A percentile compares a stretch with the other conserved stretches of the same genome.
phyloP scores from a whole-genome alignment of 2,888 invertebrate species.

The Mesochorus sp. region DNA sequence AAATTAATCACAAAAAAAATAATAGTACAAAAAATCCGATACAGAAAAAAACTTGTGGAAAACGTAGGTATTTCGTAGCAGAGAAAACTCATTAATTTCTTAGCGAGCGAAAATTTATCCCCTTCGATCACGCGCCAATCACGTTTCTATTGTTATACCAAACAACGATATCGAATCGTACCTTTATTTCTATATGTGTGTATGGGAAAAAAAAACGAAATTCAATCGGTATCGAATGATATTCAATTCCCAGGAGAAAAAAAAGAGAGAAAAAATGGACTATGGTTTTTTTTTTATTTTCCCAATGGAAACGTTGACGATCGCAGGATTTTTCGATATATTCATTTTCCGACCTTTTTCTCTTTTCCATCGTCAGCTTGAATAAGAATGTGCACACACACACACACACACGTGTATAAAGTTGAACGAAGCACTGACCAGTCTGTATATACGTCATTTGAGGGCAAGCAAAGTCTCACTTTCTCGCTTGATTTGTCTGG shows the following conservation, averaged over 20 bases:
- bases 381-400: neutral
- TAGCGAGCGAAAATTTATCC: neutral
- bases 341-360: conserved; percentile 20
- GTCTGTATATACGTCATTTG: neutral
- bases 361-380: conserved; percentile 2
- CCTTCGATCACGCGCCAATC: no score
- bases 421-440: no score
- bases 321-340: conserved; percentile 23
- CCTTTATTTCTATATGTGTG: conserved; percentile 13
- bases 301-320: neutral
- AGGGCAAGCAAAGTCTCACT: neutral
- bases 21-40: no score
- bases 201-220: no score
- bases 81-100: no score
- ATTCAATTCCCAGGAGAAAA: conserved; percentile 5
- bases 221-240: conserved; percentile 26
- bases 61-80: no score
- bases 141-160: conserved; percentile 31
- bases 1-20: no score
- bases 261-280: neutral
- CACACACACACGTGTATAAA: neutral
- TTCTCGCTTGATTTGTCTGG: conserved; percentile 12
- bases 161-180: neutral
- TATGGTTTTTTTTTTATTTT: conserved; percentile 4
- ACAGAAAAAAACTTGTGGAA: no score